phyloP scores from a whole-genome alignment of 2,113 vertebrate genomes.

The Jaculus jaculus region DNA sequence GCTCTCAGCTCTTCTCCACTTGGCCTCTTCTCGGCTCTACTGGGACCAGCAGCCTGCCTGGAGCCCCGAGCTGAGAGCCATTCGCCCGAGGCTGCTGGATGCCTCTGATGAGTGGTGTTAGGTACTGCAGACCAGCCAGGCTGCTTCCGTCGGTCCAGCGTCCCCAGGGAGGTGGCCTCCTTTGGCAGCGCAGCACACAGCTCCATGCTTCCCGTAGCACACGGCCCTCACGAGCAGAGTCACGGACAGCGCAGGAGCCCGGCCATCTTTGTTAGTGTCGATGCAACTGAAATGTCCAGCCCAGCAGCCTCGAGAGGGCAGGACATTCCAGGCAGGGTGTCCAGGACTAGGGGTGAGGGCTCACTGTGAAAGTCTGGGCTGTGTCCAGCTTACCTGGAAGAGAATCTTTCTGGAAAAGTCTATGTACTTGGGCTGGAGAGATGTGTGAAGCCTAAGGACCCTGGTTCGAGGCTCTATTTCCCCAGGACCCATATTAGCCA shows the following conservation, averaged over 20 bases:
- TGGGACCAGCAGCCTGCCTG: conserved; percentile 17
- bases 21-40: background rate
- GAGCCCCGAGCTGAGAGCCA: background rate
- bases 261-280: background rate
- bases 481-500: too few relatives aligned
- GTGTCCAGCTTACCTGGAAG: background rate
- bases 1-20: background rate
- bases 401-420: background rate
- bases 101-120: background rate
- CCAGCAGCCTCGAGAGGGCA: background rate
- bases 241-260: background rate
- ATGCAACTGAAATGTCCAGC: background rate
- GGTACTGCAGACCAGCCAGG: background rate
- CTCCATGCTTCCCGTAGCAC: background rate
- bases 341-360: background rate
- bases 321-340: background rate
- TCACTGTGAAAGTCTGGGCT: background rate
- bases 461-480: too few relatives aligned
- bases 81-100: background rate
- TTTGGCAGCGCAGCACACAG: background rate
- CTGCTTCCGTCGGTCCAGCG: fast-evolving
- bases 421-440: too few relatives aligned
- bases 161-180: background rate
- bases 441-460: too few relatives aligned
- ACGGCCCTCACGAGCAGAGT: background rate